Evolutionary conservation across 2,113 vertebrate species (phyloP).

Genomic region (Mionectes macconnelli): DNA sequence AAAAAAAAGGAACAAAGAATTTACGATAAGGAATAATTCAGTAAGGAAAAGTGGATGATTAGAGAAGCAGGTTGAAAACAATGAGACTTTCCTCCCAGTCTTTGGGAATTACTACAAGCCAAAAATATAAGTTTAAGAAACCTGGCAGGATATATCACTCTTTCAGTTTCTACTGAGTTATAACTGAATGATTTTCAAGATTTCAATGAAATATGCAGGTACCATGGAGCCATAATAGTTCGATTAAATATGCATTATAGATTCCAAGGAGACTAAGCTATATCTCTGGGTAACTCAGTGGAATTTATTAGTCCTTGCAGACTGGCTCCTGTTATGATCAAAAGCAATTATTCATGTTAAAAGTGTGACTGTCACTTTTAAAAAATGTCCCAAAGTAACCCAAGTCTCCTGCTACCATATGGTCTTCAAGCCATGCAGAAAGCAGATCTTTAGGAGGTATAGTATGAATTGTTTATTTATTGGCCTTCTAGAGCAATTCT

Average conservation of each 20-base stretch:
- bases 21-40: not conserved
- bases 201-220: not conserved
- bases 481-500: not conserved
- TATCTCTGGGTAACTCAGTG: not conserved
- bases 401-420: not conserved
- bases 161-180: not conserved
- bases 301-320: constrained; percentile 33
- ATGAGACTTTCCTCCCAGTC: not conserved
- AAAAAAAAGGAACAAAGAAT: not conserved
- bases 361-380: constrained; percentile 6
- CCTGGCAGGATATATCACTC: not conserved
- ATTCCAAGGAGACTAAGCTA: not conserved
- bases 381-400: not conserved
- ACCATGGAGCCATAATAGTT: not conserved
- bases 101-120: not conserved
- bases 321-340: not conserved
- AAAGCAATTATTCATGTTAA: constrained; percentile 8
- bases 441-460: not conserved
- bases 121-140: not conserved
- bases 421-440: not conserved
- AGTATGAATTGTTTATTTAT: not conserved
- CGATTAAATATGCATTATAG: not conserved
- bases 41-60: not conserved
- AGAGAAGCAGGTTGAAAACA: not conserved
- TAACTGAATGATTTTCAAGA: constrained; percentile 4